Conservation (phyloP, 2,888 invertebrate species). For the Sinelater perroti region DNA sequence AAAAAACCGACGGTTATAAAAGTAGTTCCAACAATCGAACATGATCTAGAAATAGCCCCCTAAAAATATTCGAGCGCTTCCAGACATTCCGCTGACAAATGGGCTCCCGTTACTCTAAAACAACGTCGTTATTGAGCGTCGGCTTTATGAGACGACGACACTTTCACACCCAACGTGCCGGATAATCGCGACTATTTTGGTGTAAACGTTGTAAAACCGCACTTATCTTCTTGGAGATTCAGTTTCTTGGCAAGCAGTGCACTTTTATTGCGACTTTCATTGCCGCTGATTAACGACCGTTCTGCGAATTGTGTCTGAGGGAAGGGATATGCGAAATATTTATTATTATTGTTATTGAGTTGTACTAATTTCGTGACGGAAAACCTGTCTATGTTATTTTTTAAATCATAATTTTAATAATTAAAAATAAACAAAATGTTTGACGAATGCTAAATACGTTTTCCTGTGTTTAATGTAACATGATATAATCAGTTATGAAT, state of each 20-base stretch:
- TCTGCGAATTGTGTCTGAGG: background rate
- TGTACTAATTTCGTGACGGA: too few species aligned
- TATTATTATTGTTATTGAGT: too few species aligned
- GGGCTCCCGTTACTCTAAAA: conserved; percentile 42
- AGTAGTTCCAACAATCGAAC: conserved; percentile 32
- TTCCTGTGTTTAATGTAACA: too few species aligned
- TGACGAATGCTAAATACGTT: too few species aligned
- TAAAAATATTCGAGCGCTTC: conserved; percentile 40
- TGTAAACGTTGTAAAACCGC: conserved; percentile 17
- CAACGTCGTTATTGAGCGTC: conserved; percentile 43
- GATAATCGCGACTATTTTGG: conserved; percentile 25
- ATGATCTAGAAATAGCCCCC: conserved; percentile 41
- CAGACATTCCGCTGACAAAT: conserved; percentile 43
- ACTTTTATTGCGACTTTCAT: conserved; percentile 12
- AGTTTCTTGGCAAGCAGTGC: conserved; percentile 14
- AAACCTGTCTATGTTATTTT: too few species aligned
- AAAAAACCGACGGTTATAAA: conserved; percentile 19
- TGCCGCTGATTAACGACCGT: background rate
- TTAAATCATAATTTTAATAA: too few species aligned
- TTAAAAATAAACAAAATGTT: too few species aligned
- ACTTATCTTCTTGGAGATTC: conserved; percentile 15
- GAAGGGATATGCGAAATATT: too few species aligned
- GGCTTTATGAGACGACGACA: conserved; percentile 29
- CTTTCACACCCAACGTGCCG: conserved; percentile 31
- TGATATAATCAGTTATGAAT: too few species aligned